Conservation (phyloP, 1,140 invertebrate genomes). For the Dendrolimus punctatus region DNA sequence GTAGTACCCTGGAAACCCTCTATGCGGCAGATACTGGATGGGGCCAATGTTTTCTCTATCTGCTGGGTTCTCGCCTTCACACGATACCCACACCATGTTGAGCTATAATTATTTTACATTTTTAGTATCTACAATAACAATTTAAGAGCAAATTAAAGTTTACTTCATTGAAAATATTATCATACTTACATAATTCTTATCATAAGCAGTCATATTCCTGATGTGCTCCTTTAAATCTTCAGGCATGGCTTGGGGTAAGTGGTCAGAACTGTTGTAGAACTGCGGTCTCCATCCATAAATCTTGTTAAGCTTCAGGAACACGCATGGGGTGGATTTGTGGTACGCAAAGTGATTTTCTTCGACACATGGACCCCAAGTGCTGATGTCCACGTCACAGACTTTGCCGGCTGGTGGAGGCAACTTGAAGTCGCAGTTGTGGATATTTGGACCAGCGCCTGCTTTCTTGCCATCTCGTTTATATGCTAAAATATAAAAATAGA, state of each 20-base stretch:
- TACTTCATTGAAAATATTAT: no score
- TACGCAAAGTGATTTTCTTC: constrained; percentile 84
- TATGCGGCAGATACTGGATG: constrained; percentile 83
- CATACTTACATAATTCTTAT: constrained; percentile 56
- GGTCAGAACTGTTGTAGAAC: constrained; percentile 77
- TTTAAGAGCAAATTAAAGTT: no score
- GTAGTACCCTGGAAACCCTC: constrained; percentile 84
- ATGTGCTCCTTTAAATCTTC: constrained; percentile 77
- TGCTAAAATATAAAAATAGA: constrained; percentile 56
- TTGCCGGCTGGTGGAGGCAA: constrained; percentile 75
- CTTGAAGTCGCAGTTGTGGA: constrained; percentile 79
- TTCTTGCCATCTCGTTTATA: constrained; percentile 79
- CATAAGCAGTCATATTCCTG: constrained; percentile 75
- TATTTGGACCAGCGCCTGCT: constrained; percentile 76
- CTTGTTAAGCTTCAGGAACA: constrained; percentile 89
- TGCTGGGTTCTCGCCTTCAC: constrained; percentile 91
- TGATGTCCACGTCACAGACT: constrained; percentile 69
- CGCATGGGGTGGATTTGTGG: constrained; percentile 83
- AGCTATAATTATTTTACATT: constrained; percentile 24
- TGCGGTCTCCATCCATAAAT: constrained; percentile 85
- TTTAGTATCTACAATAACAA: no score
- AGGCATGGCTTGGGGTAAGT: constrained; percentile 79
- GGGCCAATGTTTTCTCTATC: constrained; percentile 92
- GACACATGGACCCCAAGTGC: constrained; percentile 78
- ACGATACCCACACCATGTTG: constrained; percentile 88